These are phyloP conservation scores for Ceyx melanurus DNA, from an alignment of 2,113 vertebrate genomes.

Conservation along the genomic window DNA sequence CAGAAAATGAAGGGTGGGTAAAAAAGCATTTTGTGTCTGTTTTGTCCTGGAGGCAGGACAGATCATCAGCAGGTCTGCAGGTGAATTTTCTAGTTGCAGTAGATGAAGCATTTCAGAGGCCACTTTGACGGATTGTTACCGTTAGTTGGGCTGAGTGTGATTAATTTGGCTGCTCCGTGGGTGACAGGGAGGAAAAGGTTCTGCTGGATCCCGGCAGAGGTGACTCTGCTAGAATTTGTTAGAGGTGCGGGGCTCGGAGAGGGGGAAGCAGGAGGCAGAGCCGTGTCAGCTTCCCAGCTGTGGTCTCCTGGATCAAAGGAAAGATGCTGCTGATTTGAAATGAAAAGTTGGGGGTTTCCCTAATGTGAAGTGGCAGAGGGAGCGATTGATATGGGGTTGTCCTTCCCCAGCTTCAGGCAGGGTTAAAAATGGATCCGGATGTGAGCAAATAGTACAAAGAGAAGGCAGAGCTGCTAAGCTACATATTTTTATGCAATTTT, in stretches of 20 bases:
- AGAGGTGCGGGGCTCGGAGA: neutral
- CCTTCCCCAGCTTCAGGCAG: neutral
- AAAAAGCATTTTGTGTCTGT: slow-evolving; percentile 34
- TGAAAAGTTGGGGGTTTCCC: slow-evolving; percentile 1
- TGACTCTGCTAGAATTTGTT: slow-evolving; percentile 66
- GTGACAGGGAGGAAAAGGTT: slow-evolving; percentile 80
- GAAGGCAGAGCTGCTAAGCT: slow-evolving; percentile 22
- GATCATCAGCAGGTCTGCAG: slow-evolving; percentile 82
- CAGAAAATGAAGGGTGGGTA: neutral
- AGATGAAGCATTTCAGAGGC: slow-evolving; percentile 83
- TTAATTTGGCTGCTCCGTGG: slow-evolving; percentile 86
- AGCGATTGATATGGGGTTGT: neutral
- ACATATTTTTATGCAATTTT: slow-evolving; percentile 49
- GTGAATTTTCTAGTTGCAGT: slow-evolving; percentile 83
- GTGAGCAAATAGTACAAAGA: slow-evolving; percentile 39
- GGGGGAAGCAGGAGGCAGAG: neutral
- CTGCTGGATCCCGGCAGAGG: slow-evolving; percentile 74
- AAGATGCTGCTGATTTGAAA: slow-evolving; percentile 11
- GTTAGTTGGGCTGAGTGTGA: slow-evolving; percentile 92
- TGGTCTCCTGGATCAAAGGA: slow-evolving; percentile 49
- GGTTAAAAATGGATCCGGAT: slow-evolving; percentile 40
- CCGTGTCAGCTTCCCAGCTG: slow-evolving; percentile 16
- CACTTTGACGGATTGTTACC: slow-evolving; percentile 89
- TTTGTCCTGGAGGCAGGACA: slow-evolving; percentile 80
- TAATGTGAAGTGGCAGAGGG: neutral